Percentiles rank a stretch among this genome's conserved stretches.
phyloP scores from a whole-genome alignment of 1,140 invertebrate genomes.

The Zophobas atratus region DNA sequence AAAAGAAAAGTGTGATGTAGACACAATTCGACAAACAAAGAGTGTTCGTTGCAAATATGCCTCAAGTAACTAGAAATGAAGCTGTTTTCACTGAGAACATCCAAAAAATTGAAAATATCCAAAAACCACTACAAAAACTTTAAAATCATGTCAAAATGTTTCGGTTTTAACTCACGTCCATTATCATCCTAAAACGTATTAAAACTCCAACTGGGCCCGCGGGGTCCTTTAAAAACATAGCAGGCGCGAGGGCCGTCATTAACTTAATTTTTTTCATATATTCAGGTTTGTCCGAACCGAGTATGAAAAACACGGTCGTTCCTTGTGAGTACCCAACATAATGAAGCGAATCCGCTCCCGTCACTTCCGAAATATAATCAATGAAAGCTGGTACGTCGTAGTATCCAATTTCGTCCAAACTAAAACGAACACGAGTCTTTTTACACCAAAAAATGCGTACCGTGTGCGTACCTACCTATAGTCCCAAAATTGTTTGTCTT shows the following conservation, averaged over 20 bases:
- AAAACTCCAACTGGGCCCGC: not conserved
- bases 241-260: slow-evolving; percentile 8
- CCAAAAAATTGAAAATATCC: too few species aligned
- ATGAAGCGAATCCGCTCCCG: slow-evolving; percentile 67
- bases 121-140: too few species aligned
- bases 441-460: not conserved
- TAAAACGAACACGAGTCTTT: slow-evolving; percentile 60
- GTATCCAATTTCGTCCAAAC: slow-evolving; percentile 79
- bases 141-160: not conserved
- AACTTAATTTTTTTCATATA: slow-evolving; percentile 72
- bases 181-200: not conserved
- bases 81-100: too few species aligned
- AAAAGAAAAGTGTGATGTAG: too few species aligned
- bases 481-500: not conserved
- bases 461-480: not conserved
- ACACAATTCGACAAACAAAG: too few species aligned
- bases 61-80: too few species aligned
- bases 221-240: not conserved
- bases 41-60: too few species aligned
- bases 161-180: slow-evolving; percentile 8
- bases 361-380: slow-evolving; percentile 71
- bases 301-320: slow-evolving; percentile 71
- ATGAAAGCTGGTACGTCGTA: slow-evolving; percentile 77
- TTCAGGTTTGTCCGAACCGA: slow-evolving; percentile 69
- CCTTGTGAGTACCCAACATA: slow-evolving; percentile 76